phyloP scores from a whole-genome alignment of 2,797 vertebrate genomes.

The Strix occidentalis region DNA sequence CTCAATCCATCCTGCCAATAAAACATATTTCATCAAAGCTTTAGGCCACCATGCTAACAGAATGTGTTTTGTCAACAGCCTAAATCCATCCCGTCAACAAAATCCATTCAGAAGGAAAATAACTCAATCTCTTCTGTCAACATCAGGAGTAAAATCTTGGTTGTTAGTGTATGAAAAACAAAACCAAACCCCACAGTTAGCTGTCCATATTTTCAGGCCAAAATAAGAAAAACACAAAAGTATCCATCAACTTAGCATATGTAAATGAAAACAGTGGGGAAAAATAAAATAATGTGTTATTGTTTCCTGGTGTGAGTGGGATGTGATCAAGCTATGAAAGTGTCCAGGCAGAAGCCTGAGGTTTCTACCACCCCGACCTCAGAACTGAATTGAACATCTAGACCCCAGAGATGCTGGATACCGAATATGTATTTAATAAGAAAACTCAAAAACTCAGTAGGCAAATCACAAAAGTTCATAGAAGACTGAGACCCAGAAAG shows the following conservation, averaged over 20 bases:
- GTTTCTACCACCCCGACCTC: not conserved
- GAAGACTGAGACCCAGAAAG: not conserved
- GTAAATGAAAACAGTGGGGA: not conserved
- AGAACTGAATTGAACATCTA: not conserved
- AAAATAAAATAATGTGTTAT: not conserved
- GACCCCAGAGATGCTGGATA: not conserved
- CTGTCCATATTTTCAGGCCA: not conserved
- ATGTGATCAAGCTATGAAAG: not conserved
- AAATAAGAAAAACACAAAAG: not conserved
- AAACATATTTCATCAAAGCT: slow-evolving; percentile 44
- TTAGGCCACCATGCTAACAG: slow-evolving; percentile 18
- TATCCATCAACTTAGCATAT: not conserved
- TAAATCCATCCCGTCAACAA: slow-evolving; percentile 66
- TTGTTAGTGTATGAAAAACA: not conserved
- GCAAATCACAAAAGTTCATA: not conserved
- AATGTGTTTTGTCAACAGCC: slow-evolving; percentile 51
- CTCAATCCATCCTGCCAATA: slow-evolving; percentile 63
- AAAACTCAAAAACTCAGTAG: not conserved
- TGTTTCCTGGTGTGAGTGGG: not conserved
- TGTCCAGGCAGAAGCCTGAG: not conserved
- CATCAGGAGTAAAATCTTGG: slow-evolving; percentile 21
- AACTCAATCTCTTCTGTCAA: slow-evolving; percentile 68
- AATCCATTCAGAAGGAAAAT: slow-evolving; percentile 34
- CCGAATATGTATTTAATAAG: not conserved
- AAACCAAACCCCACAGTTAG: not conserved